Base-by-base conservation (phyloP, 2,113 vertebrate species). In the Paedocypris sp. region DNA sequence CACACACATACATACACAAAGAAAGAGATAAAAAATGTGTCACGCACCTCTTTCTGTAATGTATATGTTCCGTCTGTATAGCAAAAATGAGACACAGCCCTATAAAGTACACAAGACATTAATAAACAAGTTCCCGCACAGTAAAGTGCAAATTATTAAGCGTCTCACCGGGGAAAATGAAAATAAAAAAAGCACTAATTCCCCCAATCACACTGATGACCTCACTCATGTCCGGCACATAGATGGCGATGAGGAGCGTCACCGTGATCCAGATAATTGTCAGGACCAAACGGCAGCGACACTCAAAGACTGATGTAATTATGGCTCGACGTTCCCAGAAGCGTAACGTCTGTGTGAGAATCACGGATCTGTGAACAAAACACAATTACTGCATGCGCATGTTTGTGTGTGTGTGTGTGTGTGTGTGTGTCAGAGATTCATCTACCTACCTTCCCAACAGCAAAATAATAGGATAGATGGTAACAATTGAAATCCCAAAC, bases 131-230 rank as follows among this genome's bases (percentile, higher is more conserved):
- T 25, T 47, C 10, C 28, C 16, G 23, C 25, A 28, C 4, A 1
- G 20, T 28, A n/a, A n/a, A n/a, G n/a, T n/a, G n/a, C n/a, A n/a
- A 15, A 23, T 18, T 4, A 4, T 25, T 45, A 9, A 57, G n/a
- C 71, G 53, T 59, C 57, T 52, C 78, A 93, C 94, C 94, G 70
- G 94, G 94, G 67, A 98, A 98, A 62, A 91, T 90, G 70, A 97
- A 96, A 78, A 98, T 97, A 82, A 98, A 97, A 80, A 91, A 94
- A 32, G 94, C 86, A 0, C 93, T 95, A 82, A 97, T 80, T 56
- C 94, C 90, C 0, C 94, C 93, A 0, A 94, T 95, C 67, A 95
- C 75, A 1, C 87, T 83, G 3, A 97, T 90, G 73, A 97, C 77
- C 3, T 94, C 73, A 2, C 90, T 79, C 28, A 97, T 96, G 83